Conservation (phyloP, 2,113 vertebrate species). For the Neopipo cinnamomea region DNA sequence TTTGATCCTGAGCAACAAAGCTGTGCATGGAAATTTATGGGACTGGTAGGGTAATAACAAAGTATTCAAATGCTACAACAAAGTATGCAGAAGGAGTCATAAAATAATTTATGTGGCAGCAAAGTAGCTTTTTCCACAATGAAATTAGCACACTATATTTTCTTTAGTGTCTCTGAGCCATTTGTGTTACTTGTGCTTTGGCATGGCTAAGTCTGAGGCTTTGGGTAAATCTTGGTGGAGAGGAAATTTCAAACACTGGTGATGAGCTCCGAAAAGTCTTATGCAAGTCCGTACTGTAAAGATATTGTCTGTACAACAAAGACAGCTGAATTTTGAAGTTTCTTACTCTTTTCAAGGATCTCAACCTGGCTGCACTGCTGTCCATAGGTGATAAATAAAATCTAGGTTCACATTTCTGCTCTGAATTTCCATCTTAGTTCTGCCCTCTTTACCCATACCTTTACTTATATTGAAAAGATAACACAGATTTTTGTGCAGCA, state of each 20-base stretch:
- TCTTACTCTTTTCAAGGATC: background rate
- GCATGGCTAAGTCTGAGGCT: background rate
- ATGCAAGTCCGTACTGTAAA: background rate
- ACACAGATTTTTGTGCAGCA: background rate
- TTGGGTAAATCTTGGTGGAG: background rate
- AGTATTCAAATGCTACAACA: background rate
- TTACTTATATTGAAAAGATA: background rate
- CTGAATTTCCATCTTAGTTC: background rate
- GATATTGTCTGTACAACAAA: background rate
- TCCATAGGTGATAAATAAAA: accelerated
- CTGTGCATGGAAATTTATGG: background rate
- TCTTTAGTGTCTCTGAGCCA: too few relatives aligned
- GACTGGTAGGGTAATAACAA: background rate
- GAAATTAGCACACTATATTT: background rate
- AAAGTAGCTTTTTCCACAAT: background rate
- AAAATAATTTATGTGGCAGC: background rate
- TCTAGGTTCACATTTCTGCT: background rate
- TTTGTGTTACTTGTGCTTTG: background rate
- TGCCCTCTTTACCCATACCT: accelerated
- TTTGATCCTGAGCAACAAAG: background rate
- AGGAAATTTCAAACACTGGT: background rate
- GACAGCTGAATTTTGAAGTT: background rate
- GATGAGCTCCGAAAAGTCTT: background rate
- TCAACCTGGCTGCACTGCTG: background rate
- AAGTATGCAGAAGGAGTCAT: background rate